Base-by-base conservation (phyloP, 2,113 vertebrate genomes). In the Ia io region DNA sequence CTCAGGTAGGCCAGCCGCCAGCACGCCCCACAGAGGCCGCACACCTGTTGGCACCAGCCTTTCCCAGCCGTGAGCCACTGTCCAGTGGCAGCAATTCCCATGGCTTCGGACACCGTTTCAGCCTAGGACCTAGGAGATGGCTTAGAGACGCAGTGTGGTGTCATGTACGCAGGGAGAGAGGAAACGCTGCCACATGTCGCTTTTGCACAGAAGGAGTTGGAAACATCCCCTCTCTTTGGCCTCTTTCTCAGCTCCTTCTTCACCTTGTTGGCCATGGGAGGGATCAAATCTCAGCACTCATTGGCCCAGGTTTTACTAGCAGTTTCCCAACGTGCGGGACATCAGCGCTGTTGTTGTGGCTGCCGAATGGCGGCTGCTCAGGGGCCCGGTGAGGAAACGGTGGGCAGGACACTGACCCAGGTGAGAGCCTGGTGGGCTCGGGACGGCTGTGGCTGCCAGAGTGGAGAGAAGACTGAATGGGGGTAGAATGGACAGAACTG, bases 161-260 rank as follows among this genome's bases (percentile, higher is more conserved):
- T 35, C 9, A 0, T 1, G 18, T 5, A 3, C 0, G 0, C 2
- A 0, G 11, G 14, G 56, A 16, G 10, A n/a, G 9, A 18, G 40
- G 13, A 17, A 2, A 0, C 9, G 0, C 9, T 4, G 22, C 10
- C 3, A 0, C 1, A 0, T n/a, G 49, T 30, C 25, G 9, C 71
- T 12, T 11, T 1, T 13, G 2, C 0, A 1, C 32, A 30, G 86
- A 42, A 20, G 8, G 23, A 53, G 37, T 14, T 16, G 53, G n/a
- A 40, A 25, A 3, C 25, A 0, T 18, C 44, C 67, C 9, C 8
- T 9, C 12, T 42, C 23, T 7, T 42, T 25, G 20, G 42, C 9
- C 35, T 25, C 67, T n/a, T 9, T 23, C 65, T 49, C 0, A 0
- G 13, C 44, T 74, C n/a, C 17, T 73, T 22, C 18, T 13, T 35